Percentiles rank a stretch among this genome's conserved stretches.
Conservation (phyloP, 1,140 invertebrate species). For the Bombus picipes region DNA sequence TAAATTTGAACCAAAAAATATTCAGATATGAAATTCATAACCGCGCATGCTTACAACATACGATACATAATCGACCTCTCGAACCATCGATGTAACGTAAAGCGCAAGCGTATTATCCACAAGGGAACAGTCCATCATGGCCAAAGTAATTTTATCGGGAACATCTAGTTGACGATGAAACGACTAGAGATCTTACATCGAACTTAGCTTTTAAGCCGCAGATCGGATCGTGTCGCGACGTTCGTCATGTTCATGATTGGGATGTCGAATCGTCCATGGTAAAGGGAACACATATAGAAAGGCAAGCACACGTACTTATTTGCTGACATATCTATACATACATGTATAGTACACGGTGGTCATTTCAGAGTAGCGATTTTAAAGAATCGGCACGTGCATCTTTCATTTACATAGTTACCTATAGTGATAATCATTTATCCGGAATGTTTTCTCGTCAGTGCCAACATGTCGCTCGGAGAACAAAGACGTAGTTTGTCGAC, state of each 20-base stretch:
- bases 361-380: neutral
- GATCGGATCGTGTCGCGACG: neutral
- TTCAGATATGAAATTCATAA: neutral
- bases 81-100: neutral
- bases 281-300: neutral
- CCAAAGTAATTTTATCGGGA: conserved; percentile 9
- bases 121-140: neutral
- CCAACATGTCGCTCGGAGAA: neutral
- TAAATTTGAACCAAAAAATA: neutral
- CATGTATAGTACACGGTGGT: too few species aligned
- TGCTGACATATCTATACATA: too few species aligned
- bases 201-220: neutral
- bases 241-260: too few species aligned
- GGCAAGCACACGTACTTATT: neutral
- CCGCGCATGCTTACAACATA: neutral
- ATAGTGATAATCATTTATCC: neutral
- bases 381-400: conserved; percentile 12
- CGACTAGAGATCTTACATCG: neutral
- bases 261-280: neutral
- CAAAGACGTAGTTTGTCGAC: neutral
- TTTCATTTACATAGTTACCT: neutral
- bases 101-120: conserved; percentile 24
- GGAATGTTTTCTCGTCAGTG: conserved; percentile 22
- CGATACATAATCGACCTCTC: conserved; percentile 25
- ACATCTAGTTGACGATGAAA: neutral